Percentiles rank a stretch among this genome's conserved stretches.
Evolutionary conservation across 2,888 invertebrate genomes (phyloP).

Genomic region (Apamea crenata): DNA sequence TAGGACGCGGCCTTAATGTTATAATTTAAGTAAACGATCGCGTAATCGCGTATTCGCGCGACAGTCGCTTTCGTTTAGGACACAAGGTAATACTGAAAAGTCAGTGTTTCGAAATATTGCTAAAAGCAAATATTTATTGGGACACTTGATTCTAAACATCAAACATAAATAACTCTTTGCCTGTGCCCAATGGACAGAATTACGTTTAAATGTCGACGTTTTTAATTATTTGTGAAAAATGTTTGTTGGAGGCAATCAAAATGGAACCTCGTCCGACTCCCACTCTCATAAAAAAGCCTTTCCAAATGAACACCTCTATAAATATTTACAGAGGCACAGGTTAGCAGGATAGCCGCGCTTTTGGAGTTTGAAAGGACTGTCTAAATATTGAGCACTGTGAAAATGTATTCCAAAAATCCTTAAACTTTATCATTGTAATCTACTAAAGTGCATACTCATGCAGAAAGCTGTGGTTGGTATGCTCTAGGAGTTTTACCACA

Average conservation of each 20-base stretch:
- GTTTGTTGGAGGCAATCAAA: slow-evolving; percentile 58
- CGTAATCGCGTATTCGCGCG: not conserved
- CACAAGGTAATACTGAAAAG: not conserved
- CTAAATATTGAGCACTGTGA: slow-evolving; percentile 27
- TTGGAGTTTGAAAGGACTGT: slow-evolving; percentile 33
- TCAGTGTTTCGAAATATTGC: not conserved
- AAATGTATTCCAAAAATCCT: not conserved
- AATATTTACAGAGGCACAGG: slow-evolving; percentile 71
- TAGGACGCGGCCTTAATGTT: not conserved
- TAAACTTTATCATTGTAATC: slow-evolving; percentile 2
- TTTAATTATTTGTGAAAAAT: slow-evolving; percentile 57
- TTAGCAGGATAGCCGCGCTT: slow-evolving; percentile 64
- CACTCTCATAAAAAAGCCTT: slow-evolving; percentile 65
- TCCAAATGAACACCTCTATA: slow-evolving; percentile 72
- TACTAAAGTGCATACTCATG: not conserved
- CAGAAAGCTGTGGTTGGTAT: not conserved
- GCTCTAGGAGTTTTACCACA: not conserved
- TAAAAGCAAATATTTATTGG: slow-evolving; percentile 12
- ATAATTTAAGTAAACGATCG: not conserved
- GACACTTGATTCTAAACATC: not conserved
- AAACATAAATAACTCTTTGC: slow-evolving; percentile 19
- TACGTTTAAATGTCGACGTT: slow-evolving; percentile 30
- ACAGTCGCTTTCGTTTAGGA: not conserved
- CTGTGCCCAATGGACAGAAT: slow-evolving; percentile 14
- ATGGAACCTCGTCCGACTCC: slow-evolving; percentile 60